Percentiles rank a stretch among this genome's conserved stretches.
Evolutionary conservation across 2,113 vertebrate genomes (phyloP).

Genomic region (Nothobranchius furzeri): DNA sequence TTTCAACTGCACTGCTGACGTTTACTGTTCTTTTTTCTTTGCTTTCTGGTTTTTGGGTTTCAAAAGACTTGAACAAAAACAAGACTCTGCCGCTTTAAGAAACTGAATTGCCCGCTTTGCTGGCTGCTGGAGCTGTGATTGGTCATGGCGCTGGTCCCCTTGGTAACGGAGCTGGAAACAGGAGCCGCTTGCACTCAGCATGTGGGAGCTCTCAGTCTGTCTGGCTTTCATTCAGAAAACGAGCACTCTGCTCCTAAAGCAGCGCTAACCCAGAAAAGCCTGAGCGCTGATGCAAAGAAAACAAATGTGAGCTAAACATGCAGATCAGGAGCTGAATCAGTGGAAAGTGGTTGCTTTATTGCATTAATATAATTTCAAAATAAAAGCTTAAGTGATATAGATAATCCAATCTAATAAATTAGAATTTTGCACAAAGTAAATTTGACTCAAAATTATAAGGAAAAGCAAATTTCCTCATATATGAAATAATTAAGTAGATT

Average conservation of each 20-base stretch:
- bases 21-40: slow-evolving; percentile 42
- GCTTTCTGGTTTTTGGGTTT: not conserved
- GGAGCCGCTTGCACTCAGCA: slow-evolving; percentile 64
- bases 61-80: slow-evolving; percentile 11
- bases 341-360: too few relatives aligned
- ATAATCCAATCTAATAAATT: too few relatives aligned
- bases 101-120: slow-evolving; percentile 79
- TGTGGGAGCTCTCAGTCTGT: slow-evolving; percentile 67
- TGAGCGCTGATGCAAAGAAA: slow-evolving; percentile 9
- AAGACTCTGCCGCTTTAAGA: slow-evolving; percentile 77
- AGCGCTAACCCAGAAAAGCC: slow-evolving; percentile 19
- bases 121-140: slow-evolving; percentile 67
- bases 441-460: too few relatives aligned
- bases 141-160: slow-evolving; percentile 71
- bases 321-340: not conserved
- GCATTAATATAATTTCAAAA: too few relatives aligned
- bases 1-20: slow-evolving; percentile 54
- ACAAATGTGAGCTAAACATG: slow-evolving; percentile 31
- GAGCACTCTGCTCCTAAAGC: slow-evolving; percentile 33
- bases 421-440: too few relatives aligned
- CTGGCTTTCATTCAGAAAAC: slow-evolving; percentile 75
- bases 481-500: too few relatives aligned
- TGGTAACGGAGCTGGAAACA: slow-evolving; percentile 74
- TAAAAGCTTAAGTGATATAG: too few relatives aligned
- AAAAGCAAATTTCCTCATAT: too few relatives aligned